These are phyloP conservation scores for Parazoanthus darwini DNA, from an alignment of 92 coral and sea anemone genomes.

Conservation along the genomic window DNA sequence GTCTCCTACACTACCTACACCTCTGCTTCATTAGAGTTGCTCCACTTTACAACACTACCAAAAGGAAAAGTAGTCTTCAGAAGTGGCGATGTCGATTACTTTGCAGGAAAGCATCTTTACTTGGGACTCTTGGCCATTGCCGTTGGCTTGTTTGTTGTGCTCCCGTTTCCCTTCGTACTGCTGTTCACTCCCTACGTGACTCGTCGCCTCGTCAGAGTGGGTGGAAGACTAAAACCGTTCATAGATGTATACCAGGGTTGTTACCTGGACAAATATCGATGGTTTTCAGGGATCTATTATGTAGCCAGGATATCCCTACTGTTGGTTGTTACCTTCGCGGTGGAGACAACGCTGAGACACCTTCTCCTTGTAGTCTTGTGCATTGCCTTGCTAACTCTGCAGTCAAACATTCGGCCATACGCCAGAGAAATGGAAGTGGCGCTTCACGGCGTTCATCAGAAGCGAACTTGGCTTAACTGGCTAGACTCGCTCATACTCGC, in stretches of 20 bases:
- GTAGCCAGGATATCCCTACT: constrained; percentile 54
- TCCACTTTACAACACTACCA: constrained; percentile 52
- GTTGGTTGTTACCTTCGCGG: constrained; percentile 31
- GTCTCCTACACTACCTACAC: constrained; percentile 71
- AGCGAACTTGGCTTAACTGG: constrained; percentile 39
- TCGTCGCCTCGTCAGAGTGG: constrained; percentile 45
- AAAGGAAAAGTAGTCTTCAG: constrained; percentile 48
- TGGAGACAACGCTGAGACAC: constrained; percentile 38
- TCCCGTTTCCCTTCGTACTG: constrained; percentile 68
- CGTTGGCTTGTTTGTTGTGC: constrained; percentile 56
- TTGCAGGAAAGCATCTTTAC: constrained; percentile 49
- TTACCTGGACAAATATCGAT: constrained; percentile 44
- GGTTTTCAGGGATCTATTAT: constrained; percentile 63
- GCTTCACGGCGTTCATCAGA: not conserved
- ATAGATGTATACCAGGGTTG: constrained; percentile 56
- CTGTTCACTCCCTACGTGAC: constrained; percentile 45
- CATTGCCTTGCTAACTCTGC: constrained; percentile 45
- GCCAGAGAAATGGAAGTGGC: not conserved
- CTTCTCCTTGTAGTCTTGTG: constrained; percentile 41
- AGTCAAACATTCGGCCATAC: constrained; percentile 57
- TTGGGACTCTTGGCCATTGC: constrained; percentile 59
- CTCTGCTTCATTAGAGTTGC: constrained; percentile 60
- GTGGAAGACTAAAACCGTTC: constrained; percentile 46
- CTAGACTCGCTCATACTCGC: constrained; percentile 50
- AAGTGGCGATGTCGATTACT: constrained; percentile 64